Evolutionary conservation across 2,113 vertebrate species (phyloP), one percentile per base, ranked within the genome.

Genomic region (Scopus umbretta): DNA sequence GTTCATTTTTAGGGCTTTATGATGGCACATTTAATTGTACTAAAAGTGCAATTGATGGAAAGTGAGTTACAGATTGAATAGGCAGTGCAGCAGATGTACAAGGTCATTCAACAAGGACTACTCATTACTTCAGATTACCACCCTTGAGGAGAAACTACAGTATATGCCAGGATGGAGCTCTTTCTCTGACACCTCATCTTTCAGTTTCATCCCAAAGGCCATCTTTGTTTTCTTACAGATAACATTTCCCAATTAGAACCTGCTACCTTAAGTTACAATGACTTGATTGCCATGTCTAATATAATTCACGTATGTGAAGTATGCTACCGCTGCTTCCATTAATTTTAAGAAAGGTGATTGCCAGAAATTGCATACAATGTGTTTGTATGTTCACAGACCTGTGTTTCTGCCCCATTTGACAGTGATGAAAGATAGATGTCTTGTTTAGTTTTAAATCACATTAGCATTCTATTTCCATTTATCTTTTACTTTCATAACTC

Each of bases 61-160:
- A 93, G 85, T 30, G 91, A 97, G 78, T 76, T 95, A 80, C 94
- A 97, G 95, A 97, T 79, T 92, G 96, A 96, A 93, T 42, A 97
- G 94, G 58, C 92, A 98, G 94, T 73, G 80, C 80, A 95, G 88
- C 95, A 97, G 95, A 96, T 96, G 81, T 47, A 96, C 88, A 95
- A 97, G 96, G 94, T 97, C 97, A 96, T 91, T 98, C 96, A 94
- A 88, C 67, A 96, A 97, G 94, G 94, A 88, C 94, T 97, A 88
- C 94, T 97, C 97, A 97, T 97, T 97, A 97, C 90, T 98, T 96
- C 95, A 94, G 96, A 98, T 97, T 96, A 98, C 88, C 90, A 95
- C 91, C 96, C 96, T 93, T 67, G 93, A 96, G 94, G 89, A 97
- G 90, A 95, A 96, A 74, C 91, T 55, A 23, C n/a, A 80, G 80